A percentile compares a stretch with the other conserved stretches of the same genome.
Conservation (phyloP, 2,797 vertebrate species). For the Crocodylus rhombifer region DNA sequence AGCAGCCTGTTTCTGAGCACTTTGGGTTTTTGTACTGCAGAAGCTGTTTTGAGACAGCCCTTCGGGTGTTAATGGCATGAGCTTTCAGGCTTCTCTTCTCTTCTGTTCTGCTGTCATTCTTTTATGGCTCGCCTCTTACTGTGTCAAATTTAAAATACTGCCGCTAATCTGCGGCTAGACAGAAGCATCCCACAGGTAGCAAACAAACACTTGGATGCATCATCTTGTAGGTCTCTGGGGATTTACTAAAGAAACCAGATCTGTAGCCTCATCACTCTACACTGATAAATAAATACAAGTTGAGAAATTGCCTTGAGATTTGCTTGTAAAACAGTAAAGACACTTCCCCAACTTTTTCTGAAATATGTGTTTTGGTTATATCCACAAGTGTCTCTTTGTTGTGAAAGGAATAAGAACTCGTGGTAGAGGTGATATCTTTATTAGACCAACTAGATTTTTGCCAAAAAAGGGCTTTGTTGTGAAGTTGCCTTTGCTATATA, state of each 20-base stretch:
- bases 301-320: not conserved
- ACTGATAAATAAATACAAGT: not conserved
- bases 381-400: not conserved
- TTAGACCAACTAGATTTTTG: not conserved
- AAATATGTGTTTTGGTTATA: not conserved
- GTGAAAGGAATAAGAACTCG: no score
- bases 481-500: not conserved
- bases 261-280: not conserved
- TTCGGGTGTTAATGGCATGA: not conserved
- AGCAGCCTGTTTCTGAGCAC: rapidly evolving
- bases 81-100: not conserved
- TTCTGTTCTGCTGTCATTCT: not conserved
- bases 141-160: not conserved
- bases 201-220: not conserved
- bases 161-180: not conserved
- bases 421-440: no score
- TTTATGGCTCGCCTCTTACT: not conserved
- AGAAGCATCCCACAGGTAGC: not conserved
- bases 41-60: not conserved
- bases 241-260: not conserved
- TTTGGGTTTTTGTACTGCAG: not conserved
- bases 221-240: not conserved
- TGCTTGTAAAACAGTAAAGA: not conserved
- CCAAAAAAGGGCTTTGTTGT: not conserved
- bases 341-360: not conserved